Conservation (phyloP, 1,140 invertebrate species). For the Maniola jurtina region DNA sequence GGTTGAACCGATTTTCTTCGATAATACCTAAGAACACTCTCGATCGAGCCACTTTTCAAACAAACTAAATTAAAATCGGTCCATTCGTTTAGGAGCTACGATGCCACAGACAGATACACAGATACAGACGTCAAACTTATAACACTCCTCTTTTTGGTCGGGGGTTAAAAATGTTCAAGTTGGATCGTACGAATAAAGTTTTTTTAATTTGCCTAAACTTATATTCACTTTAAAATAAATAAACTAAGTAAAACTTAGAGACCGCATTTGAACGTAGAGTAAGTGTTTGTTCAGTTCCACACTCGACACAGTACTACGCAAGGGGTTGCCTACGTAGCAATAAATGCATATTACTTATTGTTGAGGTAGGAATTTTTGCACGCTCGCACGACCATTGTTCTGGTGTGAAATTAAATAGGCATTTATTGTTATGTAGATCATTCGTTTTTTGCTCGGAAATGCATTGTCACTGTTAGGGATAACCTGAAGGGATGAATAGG, state of each 20-base stretch:
- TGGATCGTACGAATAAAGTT: not conserved
- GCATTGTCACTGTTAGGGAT: conserved; percentile 34
- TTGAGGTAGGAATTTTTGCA: conserved; percentile 50
- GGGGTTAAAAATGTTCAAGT: too few species aligned
- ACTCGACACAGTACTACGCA: conserved; percentile 32
- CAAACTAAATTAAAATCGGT: too few species aligned
- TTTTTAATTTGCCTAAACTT: too few species aligned
- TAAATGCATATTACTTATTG: conserved; percentile 44
- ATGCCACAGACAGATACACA: too few species aligned
- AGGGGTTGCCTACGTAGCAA: conserved; percentile 47
- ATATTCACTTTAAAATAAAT: not conserved
- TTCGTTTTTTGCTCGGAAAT: conserved; percentile 29
- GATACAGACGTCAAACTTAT: too few species aligned
- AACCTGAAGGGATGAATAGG: conserved; percentile 26
- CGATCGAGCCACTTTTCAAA: too few species aligned
- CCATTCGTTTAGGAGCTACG: too few species aligned
- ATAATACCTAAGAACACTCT: too few species aligned
- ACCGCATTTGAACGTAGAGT: not conserved
- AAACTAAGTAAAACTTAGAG: not conserved
- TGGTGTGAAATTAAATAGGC: conserved; percentile 41
- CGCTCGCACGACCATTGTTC: conserved; percentile 43
- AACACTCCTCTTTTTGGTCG: too few species aligned
- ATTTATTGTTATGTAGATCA: conserved; percentile 39
- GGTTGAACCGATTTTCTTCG: too few species aligned
- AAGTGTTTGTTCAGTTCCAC: conserved; percentile 14